Evolutionary conservation across 1,140 invertebrate species (phyloP), one percentile per base, ranked within the genome.

Genomic region (Campoletis sonorensis): DNA sequence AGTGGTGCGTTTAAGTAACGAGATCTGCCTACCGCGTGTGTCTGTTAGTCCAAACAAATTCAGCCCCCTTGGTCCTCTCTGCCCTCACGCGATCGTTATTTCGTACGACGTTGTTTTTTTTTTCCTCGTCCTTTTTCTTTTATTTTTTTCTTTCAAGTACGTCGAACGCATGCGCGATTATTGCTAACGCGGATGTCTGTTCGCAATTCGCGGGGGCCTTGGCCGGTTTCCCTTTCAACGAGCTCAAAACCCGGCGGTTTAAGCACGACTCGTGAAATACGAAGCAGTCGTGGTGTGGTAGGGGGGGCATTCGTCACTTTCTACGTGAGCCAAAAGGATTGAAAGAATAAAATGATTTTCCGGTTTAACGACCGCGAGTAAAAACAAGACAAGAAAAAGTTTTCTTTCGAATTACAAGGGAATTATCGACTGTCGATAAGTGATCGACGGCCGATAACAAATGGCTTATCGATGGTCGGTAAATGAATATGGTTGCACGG

Each of bases 101-200:
- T 45, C 40, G 40, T 45, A 45, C 40, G 40, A 45, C 40, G 40
- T 45, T 45, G 2, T 45, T 45, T 45, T 26, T 11, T 21, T 13
- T 21, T 26, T 7, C 11, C 21, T 45, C 26, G n/a, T 21, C 37
- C 3, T 58, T 27, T 13, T 33, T 2, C 1, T 5, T 21, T 15
- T 70, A 21, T 58, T 58, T 30, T 33, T 58, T 83, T 83, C 88
- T 88, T 89, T 88, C 85, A 84, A 87, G 84, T 88, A 88, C 87
- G 81, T 7, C 87, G 87, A 88, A 88, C 86, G 86, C 85, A 85
- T 84, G 73, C 79, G 88, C 87, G 88, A 91, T 91, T 91, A 90
- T 90, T 89, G 88, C 85, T 89, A 89, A 92, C 89, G 88, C 91
- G 91, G 90, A 92, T 92, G 88, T 90, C 88, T 88, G 87, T 86